A percentile compares a stretch with the other conserved stretches of the same genome.
phyloP scores from a whole-genome alignment of 2,888 invertebrate species.

The Megastigmus dorsalis region DNA sequence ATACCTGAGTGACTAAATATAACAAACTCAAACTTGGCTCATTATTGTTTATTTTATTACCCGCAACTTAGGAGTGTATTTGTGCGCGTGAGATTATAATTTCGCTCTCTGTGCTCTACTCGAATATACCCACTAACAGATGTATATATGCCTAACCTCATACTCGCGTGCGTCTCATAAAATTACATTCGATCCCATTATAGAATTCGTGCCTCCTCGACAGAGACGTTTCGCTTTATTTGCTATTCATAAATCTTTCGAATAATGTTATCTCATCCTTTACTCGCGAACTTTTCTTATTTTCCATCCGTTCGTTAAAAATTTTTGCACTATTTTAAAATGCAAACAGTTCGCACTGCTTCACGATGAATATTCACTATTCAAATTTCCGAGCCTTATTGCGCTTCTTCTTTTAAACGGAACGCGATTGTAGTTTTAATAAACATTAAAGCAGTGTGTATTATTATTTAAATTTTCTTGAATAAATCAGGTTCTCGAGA shows the following conservation, averaged over 20 bases:
- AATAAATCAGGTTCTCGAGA: no score
- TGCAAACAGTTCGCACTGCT: not conserved
- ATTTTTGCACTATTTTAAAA: not conserved
- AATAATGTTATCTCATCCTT: not conserved
- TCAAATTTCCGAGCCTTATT: not conserved
- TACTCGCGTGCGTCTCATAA: constrained; percentile 22
- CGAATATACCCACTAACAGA: no score
- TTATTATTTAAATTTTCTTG: constrained; percentile 1
- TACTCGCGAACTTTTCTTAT: constrained; percentile 21
- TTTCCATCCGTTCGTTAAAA: no score
- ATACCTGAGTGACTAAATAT: constrained; percentile 27
- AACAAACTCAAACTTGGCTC: constrained; percentile 34
- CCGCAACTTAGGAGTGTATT: constrained; percentile 36
- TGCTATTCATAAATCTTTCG: constrained; percentile 19
- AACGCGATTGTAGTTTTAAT: no score
- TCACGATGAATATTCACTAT: constrained; percentile 41
- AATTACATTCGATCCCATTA: constrained; percentile 41
- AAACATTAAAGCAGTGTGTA: no score
- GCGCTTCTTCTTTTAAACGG: not conserved
- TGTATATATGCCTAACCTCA: constrained; percentile 17
- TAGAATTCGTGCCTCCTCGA: not conserved
- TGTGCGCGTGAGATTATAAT: constrained; percentile 39
- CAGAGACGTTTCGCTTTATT: constrained; percentile 15
- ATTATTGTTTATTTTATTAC: constrained; percentile 45
- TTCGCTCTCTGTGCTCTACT: not conserved